These are phyloP conservation scores for Syncerus caffer DNA, from an alignment of 2,797 vertebrate genomes.

Conservation along the genomic window DNA sequence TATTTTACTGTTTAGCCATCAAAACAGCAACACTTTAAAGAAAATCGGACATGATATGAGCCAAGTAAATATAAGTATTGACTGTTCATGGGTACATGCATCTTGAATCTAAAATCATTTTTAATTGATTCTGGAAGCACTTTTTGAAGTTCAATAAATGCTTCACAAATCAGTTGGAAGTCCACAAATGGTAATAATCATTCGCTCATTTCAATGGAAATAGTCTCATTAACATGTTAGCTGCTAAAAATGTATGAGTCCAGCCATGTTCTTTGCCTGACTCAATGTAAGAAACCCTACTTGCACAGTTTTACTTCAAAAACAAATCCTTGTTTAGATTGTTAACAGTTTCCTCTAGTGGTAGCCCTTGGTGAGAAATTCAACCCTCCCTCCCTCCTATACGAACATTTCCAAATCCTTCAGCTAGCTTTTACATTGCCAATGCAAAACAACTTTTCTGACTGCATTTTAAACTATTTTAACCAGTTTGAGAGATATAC, in stretches of 20 bases:
- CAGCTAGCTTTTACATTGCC: background rate
- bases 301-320: conserved; percentile 73
- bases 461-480: conserved; percentile 7
- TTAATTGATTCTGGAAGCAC: conserved; percentile 78
- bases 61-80: conserved; percentile 47
- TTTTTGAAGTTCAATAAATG: conserved; percentile 81
- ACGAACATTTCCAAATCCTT: background rate
- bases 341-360: conserved; percentile 54
- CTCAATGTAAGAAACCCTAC: conserved; percentile 72
- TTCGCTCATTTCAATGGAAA: conserved; percentile 81
- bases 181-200: conserved; percentile 77
- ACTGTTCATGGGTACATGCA: conserved; percentile 51
- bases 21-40: background rate
- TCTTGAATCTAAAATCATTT: conserved; percentile 72
- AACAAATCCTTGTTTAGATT: conserved; percentile 59
- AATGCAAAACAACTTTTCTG: conserved; percentile 15
- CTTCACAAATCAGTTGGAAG: conserved; percentile 78
- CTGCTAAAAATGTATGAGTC: conserved; percentile 78
- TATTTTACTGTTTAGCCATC: background rate
- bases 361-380: conserved; percentile 51
- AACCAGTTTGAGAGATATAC: background rate
- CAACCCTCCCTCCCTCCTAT: background rate
- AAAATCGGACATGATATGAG: background rate
- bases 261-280: conserved; percentile 75
- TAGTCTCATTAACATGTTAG: conserved; percentile 81